Base-by-base conservation (phyloP, 2,113 vertebrate genomes). In the Psephotus haematonotus region DNA sequence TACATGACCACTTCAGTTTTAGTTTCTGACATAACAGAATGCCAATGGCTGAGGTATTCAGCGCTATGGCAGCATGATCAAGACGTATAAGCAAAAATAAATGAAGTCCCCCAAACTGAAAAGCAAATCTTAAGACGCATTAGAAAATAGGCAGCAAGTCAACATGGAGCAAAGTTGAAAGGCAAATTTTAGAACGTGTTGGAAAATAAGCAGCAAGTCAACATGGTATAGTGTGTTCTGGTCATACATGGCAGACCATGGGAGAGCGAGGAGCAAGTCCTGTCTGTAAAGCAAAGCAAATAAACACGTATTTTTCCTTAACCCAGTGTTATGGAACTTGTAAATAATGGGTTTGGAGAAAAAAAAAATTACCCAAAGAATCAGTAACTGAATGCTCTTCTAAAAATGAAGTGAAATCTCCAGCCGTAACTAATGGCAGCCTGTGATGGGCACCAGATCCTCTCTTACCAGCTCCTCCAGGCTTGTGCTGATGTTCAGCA, bases 291-390 rank as follows among this genome's bases (percentile, higher is more conserved):
- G n/a, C 14, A 79, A 65, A 67, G 17, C 14, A 47, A 90, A 90
- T 24, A 46, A 46, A 37, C 2, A 2, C 1, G 4, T 20, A 28
- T 68, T 86, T 60, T 41, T 74, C 72, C 35, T 76, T 46, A 63
- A 86, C 64, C 25, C 41, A 49, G 13, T 9, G 6, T 62, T 70
- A 49, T 0, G 6, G 29, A 24, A 75, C 37, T 25, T 18, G 46
- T 46, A 74, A 92, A 79, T 19, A 49, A 70, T 76, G 17, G 6
- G 60, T 91, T 76, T 47, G 18, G 31, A 55, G 7, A 50, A 62
- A 65, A 50, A 64, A 46, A 75, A 86, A 33, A 3, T 4, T 0
- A 6, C 4, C 1, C 2, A n/a, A 39, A 55, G 5, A 77, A n/a
- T 65, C 22, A 44, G 67, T 43, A 59, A n/a, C 41, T 74, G 27